phyloP scores from a whole-genome alignment of 2,888 invertebrate genomes.

The Drosophila affinis region DNA sequence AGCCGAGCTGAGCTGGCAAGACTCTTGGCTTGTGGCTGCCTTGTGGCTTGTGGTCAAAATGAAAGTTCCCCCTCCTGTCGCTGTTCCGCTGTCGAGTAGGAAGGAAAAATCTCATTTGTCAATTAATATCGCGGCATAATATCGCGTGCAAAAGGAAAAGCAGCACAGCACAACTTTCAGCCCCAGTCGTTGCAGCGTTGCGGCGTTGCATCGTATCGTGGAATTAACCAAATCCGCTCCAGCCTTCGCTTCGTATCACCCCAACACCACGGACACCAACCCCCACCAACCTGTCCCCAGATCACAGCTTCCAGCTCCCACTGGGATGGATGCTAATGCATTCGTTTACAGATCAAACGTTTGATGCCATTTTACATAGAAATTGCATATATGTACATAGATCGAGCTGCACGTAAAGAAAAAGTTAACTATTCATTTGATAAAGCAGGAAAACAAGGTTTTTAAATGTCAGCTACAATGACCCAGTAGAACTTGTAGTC shows the following conservation, averaged over 20 bases:
- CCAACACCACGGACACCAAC: neutral
- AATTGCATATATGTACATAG: no score
- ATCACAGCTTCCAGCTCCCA: slow-evolving; percentile 41
- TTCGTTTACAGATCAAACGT: neutral
- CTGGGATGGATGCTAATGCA: slow-evolving; percentile 40
- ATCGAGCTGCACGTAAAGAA: neutral
- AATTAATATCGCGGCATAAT: slow-evolving; percentile 81
- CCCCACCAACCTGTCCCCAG: slow-evolving; percentile 6
- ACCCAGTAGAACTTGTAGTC: neutral
- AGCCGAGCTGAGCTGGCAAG: slow-evolving; percentile 48
- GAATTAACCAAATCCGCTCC: slow-evolving; percentile 74
- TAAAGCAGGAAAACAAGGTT: neutral
- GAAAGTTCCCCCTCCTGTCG: slow-evolving; percentile 77
- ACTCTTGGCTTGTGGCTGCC: slow-evolving; percentile 54
- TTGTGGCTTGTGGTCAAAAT: slow-evolving; percentile 77
- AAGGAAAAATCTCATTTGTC: slow-evolving; percentile 82
- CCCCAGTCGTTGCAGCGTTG: slow-evolving; percentile 32
- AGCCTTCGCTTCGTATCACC: slow-evolving; percentile 24
- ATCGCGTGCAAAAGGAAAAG: slow-evolving; percentile 58
- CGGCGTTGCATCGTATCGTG: slow-evolving; percentile 50
- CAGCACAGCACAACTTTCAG: slow-evolving; percentile 77
- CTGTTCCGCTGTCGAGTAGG: slow-evolving; percentile 76
- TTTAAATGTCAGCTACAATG: neutral
- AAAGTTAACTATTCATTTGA: neutral
- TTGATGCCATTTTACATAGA: no score